These are phyloP conservation scores for Argopecten irradians DNA, from an alignment of 1,140 invertebrate species.

Conservation along the genomic window DNA sequence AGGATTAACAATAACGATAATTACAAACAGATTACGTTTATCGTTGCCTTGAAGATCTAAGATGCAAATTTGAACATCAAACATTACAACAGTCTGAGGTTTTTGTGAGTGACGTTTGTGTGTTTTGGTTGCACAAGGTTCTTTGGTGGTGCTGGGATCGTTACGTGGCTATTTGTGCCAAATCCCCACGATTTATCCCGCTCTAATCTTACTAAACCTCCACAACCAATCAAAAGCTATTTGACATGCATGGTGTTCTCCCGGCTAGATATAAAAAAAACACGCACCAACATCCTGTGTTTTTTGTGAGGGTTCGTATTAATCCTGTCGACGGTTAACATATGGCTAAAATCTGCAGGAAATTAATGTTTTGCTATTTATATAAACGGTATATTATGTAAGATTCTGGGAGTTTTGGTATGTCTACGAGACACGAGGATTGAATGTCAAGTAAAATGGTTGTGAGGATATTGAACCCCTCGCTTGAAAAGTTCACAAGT, in stretches of 20 bases:
- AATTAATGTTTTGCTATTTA: slow-evolving; percentile 1
- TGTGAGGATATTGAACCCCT: neutral
- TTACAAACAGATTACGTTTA: neutral
- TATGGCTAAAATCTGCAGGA: neutral
- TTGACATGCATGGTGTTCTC: slow-evolving; percentile 20
- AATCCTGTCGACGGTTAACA: neutral
- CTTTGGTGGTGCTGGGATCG: neutral
- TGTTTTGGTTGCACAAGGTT: neutral
- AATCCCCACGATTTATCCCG: neutral
- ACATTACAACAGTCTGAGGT: neutral
- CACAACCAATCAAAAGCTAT: slow-evolving; percentile 15
- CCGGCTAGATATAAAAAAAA: neutral
- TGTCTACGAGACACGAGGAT: neutral
- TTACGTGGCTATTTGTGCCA: neutral
- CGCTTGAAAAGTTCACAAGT: neutral
- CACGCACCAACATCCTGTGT: slow-evolving; percentile 1
- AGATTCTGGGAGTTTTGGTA: neutral
- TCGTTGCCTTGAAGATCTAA: neutral
- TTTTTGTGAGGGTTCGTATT: neutral
- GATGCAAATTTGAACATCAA: neutral
- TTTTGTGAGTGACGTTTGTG: neutral
- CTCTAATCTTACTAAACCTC: slow-evolving; percentile 21
- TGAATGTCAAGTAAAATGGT: neutral
- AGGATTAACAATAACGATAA: neutral
- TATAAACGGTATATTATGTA: neutral